A percentile compares a stretch with the other conserved stretches of the same genome.
These are phyloP conservation scores for Aurelia aurita complex sp. Pacific DNA, from an alignment of 30 jellyfish, hydroid and myxozoan genomes.

Conservation along the genomic window DNA sequence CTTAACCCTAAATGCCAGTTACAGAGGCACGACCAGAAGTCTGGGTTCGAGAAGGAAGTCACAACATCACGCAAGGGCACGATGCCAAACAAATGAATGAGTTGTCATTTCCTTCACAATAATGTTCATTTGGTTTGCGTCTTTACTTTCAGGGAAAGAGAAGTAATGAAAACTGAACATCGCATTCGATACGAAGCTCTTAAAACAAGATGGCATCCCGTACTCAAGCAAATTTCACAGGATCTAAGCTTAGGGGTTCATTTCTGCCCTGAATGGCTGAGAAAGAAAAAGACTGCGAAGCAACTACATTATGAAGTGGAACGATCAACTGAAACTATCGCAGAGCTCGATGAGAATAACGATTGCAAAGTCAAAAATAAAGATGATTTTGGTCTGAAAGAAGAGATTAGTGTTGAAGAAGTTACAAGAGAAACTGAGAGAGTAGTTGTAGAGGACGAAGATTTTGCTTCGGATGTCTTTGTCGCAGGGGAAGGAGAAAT, in stretches of 20 bases:
- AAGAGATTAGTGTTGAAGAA: background rate
- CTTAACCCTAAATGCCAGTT: no score
- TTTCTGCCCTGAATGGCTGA: slow-evolving; percentile 88
- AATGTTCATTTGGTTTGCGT: no score
- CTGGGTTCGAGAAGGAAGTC: no score
- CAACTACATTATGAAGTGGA: no score
- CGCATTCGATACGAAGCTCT: slow-evolving; percentile 81
- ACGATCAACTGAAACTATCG: background rate
- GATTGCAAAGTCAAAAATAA: slow-evolving; percentile 4
- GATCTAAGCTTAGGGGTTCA: slow-evolving; percentile 65
- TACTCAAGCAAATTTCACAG: slow-evolving; percentile 42
- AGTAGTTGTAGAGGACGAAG: background rate
- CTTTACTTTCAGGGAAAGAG: slow-evolving; percentile 77
- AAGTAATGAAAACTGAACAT: slow-evolving; percentile 72
- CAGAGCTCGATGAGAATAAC: slow-evolving; percentile 20
- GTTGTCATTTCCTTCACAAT: no score
- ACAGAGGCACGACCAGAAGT: no score
- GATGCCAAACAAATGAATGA: no score
- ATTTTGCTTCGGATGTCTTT: background rate
- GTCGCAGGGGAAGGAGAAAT: background rate
- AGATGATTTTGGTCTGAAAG: background rate
- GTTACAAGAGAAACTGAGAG: background rate
- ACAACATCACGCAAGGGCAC: no score
- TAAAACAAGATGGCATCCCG: slow-evolving; percentile 87
- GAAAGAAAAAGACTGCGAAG: background rate